phyloP scores from a whole-genome alignment of 2,797 vertebrate genomes.

The Xerus rutilus region DNA sequence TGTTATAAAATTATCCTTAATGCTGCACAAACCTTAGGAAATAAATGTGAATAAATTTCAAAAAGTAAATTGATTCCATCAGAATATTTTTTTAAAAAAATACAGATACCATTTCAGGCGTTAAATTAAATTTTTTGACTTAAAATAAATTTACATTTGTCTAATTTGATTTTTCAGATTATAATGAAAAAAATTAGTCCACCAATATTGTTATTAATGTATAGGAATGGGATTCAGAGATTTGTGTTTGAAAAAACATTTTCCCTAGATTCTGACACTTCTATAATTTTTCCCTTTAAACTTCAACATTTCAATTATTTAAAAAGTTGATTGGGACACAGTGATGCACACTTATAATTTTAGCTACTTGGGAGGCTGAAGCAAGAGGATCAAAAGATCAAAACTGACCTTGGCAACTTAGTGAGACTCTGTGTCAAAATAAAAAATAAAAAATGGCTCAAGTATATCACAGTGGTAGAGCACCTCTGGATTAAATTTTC shows the following conservation, averaged over 20 bases:
- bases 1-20: not conserved
- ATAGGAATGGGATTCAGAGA: not conserved
- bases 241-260: not conserved
- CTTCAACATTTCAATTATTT: not conserved
- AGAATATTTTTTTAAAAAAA: not conserved
- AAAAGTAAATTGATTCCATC: not conserved
- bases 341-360: no score
- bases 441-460: no score
- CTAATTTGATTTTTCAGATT: not conserved
- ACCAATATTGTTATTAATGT: not conserved
- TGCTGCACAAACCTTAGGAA: not conserved
- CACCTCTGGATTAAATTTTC: no score
- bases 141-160: not conserved
- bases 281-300: not conserved
- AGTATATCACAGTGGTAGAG: no score
- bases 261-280: not conserved
- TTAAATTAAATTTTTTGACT: not conserved
- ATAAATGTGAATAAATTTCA: not conserved
- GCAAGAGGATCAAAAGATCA: no score
- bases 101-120: not conserved
- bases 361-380: no score
- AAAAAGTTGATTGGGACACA: no score
- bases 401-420: no score
- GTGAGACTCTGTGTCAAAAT: no score
- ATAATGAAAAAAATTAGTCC: not conserved